Conservation (phyloP, 2,113 vertebrate species). For the Choloepus hoffmanni region DNA sequence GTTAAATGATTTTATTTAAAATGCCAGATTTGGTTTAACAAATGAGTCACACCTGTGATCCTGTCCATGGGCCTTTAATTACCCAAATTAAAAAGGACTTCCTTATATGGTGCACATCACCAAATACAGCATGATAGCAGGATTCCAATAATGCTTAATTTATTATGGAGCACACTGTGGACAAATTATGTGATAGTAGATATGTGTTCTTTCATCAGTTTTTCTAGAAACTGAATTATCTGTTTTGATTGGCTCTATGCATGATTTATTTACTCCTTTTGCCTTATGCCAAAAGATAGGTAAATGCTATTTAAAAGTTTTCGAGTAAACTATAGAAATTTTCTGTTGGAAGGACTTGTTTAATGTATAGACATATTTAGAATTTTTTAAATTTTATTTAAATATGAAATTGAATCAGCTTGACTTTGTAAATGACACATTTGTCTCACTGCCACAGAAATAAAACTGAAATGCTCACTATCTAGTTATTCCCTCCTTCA, state of each 20-base stretch:
- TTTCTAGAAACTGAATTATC: constrained; percentile 50
- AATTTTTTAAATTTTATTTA: background rate
- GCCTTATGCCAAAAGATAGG: background rate
- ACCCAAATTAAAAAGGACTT: constrained; percentile 15
- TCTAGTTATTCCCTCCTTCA: background rate
- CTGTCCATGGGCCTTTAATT: background rate
- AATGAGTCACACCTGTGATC: background rate
- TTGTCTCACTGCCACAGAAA: background rate
- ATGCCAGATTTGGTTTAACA: background rate
- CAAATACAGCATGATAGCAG: background rate
- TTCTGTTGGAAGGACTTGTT: background rate
- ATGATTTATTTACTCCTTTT: constrained; percentile 25
- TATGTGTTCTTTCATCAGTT: constrained; percentile 43
- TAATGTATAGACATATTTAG: background rate
- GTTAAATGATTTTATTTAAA: constrained; percentile 8
- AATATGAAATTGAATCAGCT: background rate
- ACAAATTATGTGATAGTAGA: background rate
- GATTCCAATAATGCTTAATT: constrained; percentile 41
- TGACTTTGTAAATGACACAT: background rate
- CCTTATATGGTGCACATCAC: constrained; percentile 51
- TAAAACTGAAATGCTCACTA: background rate
- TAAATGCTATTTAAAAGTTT: constrained; percentile 8
- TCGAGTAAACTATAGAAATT: background rate
- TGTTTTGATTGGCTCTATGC: background rate
- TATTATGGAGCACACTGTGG: constrained; percentile 27